These are phyloP conservation scores for Microplitis demolitor DNA, from an alignment of 1,140 invertebrate species.

Conservation along the genomic window DNA sequence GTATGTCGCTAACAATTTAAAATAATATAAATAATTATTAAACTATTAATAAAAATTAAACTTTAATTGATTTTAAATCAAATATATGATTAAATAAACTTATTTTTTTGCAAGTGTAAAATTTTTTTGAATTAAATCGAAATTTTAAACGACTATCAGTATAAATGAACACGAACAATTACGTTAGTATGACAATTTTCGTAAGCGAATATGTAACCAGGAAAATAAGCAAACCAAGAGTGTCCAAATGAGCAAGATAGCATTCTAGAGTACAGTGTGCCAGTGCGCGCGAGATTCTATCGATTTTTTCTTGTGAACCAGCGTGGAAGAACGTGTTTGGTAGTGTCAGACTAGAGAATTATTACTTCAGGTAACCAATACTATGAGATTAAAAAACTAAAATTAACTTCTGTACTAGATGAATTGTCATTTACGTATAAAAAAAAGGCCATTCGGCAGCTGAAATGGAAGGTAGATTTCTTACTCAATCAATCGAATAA, in stretches of 20 bases:
- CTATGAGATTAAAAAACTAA: too few species aligned
- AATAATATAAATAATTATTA: too few species aligned
- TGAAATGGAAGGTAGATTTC: too few species aligned
- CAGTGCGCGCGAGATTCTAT: constrained; percentile 37
- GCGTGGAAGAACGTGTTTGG: constrained; percentile 31
- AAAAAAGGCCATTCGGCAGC: neutral
- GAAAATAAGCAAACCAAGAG: neutral
- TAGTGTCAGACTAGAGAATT: constrained; percentile 26
- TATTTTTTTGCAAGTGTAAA: too few species aligned
- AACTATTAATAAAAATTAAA: too few species aligned
- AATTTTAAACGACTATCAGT: constrained; percentile 17
- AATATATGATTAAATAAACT: too few species aligned
- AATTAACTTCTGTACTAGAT: neutral
- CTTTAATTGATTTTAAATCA: too few species aligned
- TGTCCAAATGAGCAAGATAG: neutral
- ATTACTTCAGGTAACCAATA: constrained; percentile 22
- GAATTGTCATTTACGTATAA: constrained; percentile 1
- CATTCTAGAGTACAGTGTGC: constrained; percentile 20
- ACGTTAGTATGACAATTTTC: constrained; percentile 13
- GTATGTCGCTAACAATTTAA: too few species aligned
- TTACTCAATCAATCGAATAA: too few species aligned
- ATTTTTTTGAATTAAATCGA: neutral
- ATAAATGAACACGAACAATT: neutral
- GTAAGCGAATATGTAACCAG: constrained; percentile 11
- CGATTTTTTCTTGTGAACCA: constrained; percentile 43